phyloP scores from a whole-genome alignment of 2,888 invertebrate species.

The Ophraella communa region DNA sequence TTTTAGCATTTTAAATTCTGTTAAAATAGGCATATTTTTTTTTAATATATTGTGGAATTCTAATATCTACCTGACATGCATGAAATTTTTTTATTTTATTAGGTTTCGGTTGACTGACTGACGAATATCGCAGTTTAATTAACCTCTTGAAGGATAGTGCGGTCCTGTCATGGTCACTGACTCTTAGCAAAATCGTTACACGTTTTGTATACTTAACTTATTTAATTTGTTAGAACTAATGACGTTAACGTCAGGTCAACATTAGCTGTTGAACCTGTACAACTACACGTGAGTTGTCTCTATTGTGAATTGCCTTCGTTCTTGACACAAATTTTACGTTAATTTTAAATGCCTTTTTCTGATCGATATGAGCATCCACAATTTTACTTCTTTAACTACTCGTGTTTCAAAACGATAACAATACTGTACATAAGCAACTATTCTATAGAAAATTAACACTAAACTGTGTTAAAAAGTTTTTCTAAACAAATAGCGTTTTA shows the following conservation, averaged over 20 bases:
- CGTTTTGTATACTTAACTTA: conserved; percentile 15
- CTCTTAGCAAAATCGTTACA: neutral
- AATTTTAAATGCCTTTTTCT: neutral
- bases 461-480: no score
- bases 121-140: neutral
- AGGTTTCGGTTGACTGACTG: neutral
- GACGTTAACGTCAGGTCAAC: conserved; percentile 8
- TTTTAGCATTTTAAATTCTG: no score
- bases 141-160: neutral
- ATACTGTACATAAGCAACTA: no score
- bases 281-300: conserved; percentile 1
- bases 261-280: neutral
- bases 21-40: no score
- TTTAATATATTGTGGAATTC: no score
- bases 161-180: conserved; percentile 18
- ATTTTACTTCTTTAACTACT: no score
- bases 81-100: neutral
- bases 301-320: neutral
- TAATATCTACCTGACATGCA: neutral
- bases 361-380: neutral
- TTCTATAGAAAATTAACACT: no score
- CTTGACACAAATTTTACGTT: conserved; percentile 11
- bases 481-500: no score
- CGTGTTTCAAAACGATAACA: no score
- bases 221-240: conserved; percentile 5